Conservation (phyloP, 2,797 vertebrate species). For the Neomorphus geoffroyi region DNA sequence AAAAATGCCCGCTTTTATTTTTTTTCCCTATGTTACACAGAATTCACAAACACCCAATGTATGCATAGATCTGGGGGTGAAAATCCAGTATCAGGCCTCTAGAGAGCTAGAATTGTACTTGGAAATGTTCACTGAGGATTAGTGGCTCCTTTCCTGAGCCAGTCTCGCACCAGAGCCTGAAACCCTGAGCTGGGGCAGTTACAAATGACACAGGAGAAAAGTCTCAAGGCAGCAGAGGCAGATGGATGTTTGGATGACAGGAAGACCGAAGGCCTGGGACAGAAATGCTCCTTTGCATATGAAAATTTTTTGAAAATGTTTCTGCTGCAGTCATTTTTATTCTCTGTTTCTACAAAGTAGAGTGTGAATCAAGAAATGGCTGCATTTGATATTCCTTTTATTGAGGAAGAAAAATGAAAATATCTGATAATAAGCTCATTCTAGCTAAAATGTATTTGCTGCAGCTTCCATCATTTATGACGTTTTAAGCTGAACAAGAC, state of each 20-base stretch:
- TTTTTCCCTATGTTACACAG: background rate
- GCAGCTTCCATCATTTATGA: background rate
- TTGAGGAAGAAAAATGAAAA: background rate
- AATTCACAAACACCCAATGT: background rate
- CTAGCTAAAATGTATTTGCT: background rate
- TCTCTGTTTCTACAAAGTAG: background rate
- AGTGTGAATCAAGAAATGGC: background rate
- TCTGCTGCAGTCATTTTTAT: background rate
- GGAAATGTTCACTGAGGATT: too few species aligned
- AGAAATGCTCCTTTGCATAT: fast-evolving
- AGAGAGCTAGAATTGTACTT: background rate
- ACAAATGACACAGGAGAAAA: too few species aligned
- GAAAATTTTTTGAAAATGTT: background rate
- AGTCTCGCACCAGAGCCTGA: background rate
- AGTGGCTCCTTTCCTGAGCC: too few species aligned
- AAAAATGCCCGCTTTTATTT: too few species aligned
- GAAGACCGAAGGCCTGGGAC: background rate
- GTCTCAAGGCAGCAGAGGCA: background rate
- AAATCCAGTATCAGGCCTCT: background rate
- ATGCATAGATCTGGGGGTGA: background rate
- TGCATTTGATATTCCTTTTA: background rate
- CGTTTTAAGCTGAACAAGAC: background rate
- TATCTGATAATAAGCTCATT: background rate
- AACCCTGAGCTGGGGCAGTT: too few species aligned
- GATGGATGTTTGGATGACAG: background rate